Percentiles rank a stretch among this genome's conserved stretches.
These are phyloP conservation scores for Danaus melanippus DNA, from an alignment of 1,140 invertebrate genomes.

Conservation along the genomic window DNA sequence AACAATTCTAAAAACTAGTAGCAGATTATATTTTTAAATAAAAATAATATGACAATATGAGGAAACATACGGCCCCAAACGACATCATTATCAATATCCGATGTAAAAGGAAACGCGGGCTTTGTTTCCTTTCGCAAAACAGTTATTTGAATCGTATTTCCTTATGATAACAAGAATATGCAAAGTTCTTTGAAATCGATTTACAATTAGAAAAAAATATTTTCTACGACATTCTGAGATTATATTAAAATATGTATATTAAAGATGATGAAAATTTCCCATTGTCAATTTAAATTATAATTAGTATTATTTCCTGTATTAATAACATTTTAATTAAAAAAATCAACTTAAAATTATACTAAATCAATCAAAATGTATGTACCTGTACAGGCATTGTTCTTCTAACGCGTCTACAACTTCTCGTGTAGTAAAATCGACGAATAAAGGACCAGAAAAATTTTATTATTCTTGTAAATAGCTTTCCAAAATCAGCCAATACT, in stretches of 20 bases:
- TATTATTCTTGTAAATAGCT: conserved; percentile 91
- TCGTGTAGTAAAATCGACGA: conserved; percentile 87
- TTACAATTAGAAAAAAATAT: too few species aligned
- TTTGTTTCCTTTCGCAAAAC: conserved; percentile 31
- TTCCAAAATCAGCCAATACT: conserved; percentile 92
- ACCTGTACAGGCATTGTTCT: conserved; percentile 84
- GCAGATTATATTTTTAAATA: too few species aligned
- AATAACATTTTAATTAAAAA: too few species aligned
- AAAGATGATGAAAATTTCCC: too few species aligned
- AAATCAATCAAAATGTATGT: conserved; percentile 17
- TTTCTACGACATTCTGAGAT: too few species aligned
- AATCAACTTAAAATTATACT: too few species aligned
- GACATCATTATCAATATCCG: conserved; percentile 46
- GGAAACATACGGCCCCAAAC: conserved; percentile 25
- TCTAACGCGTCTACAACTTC: conserved; percentile 84
- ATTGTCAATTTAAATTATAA: too few species aligned
- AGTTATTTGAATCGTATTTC: conserved; percentile 32
- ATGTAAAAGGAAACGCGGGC: conserved; percentile 26
- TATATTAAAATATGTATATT: too few species aligned
- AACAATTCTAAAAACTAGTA: too few species aligned
- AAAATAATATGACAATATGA: conserved; percentile 1
- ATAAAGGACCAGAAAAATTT: conserved; percentile 95
- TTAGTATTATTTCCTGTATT: too few species aligned
- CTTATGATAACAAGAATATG: conserved; percentile 13
- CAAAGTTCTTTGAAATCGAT: conserved; percentile 1